phyloP scores from a whole-genome alignment of 2,888 invertebrate species.

The Amaurobius ferox region DNA sequence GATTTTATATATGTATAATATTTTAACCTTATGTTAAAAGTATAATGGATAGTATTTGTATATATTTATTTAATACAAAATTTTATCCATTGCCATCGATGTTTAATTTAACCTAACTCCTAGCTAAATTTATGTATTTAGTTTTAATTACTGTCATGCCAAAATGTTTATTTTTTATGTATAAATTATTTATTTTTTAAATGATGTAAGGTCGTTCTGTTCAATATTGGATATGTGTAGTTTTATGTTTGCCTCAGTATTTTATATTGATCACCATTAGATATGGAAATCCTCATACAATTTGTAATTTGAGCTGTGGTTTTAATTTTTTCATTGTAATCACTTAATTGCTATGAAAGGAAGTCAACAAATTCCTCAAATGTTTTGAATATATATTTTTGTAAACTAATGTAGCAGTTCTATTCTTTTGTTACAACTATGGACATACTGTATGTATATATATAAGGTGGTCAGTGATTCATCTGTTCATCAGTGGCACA shows the following conservation, averaged over 20 bases:
- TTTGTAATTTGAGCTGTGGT: too few relatives aligned
- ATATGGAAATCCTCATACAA: too few relatives aligned
- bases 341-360: background rate
- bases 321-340: background rate
- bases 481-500: too few relatives aligned
- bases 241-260: background rate
- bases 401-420: slow-evolving; percentile 1
- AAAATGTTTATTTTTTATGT: slow-evolving; percentile 9
- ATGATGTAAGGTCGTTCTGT: background rate
- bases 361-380: too few relatives aligned
- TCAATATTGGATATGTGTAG: background rate
- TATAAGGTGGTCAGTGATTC: too few relatives aligned
- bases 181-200: slow-evolving; percentile 13
- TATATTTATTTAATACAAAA: slow-evolving; percentile 1
- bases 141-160: background rate
- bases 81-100: background rate
- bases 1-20: slow-evolving; percentile 31
- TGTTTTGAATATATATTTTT: background rate
- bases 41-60: background rate
- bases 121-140: background rate
- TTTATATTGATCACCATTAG: background rate
- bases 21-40: slow-evolving; percentile 9
- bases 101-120: background rate
- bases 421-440: background rate
- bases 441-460: too few relatives aligned